Base-by-base conservation (phyloP, 1,140 invertebrate species). In the Spodoptera litura region DNA sequence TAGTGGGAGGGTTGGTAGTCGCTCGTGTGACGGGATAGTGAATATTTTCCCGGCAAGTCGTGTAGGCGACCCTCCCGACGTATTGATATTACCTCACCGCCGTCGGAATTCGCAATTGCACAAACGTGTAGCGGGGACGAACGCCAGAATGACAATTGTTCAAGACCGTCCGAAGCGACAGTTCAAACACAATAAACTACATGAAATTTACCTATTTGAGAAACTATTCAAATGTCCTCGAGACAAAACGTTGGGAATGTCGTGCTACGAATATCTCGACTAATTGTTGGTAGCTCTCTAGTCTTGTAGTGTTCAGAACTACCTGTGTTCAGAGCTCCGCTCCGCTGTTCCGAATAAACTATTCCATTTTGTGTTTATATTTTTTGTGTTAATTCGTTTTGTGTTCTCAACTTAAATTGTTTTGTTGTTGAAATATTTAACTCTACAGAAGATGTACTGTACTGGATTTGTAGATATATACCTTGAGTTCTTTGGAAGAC, bases 31-130 rank as follows among this genome's bases (percentile, higher is more conserved):
- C 62, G 53, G 71, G 53, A 53, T 66, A 77, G 61, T 66, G 64
- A 61, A 71, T 80, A 70, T 71, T 70, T 78, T 38, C 51, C 44
- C 53, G 72, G 13, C 38, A 76, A 79, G 78, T 80, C 73, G 56
- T 62, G 73, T 61, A 77, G 73, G 52, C 73, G 44, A 62, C 73
- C 62, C 52, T 51, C 58, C n/a, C 78, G 66, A 80, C 74, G 52
- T 80, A 80, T 80, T 77, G 79, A 80, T 80, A 77, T 80, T 80
- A 80, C 72, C 78, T 61, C 78, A 55, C 66, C 76, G 52, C 64
- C 55, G 74, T 51, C 66, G 80, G 80, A 81, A 81, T 81, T 81
- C 70, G 80, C 75, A 81, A 81, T 81, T 78, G 80, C 76, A 76
- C 76, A 78, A 52, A 78, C 76, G 76, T 77, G 74, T 68, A 77